Evolutionary conservation across 2,113 vertebrate genomes (phyloP).

Genomic region (Axis porcinus): DNA sequence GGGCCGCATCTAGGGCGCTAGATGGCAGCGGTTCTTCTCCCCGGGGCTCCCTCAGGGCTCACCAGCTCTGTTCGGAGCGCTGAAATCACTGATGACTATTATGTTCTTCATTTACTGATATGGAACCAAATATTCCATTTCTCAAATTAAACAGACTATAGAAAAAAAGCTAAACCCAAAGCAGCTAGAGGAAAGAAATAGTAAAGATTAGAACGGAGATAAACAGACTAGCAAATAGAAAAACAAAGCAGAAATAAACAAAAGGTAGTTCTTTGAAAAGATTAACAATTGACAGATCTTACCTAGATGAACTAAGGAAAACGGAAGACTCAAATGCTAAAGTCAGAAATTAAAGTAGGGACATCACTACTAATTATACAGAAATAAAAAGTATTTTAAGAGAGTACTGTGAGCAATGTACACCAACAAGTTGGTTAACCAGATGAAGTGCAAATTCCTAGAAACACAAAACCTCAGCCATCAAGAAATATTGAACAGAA

Average conservation of each 20-base stretch:
- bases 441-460: too few species aligned
- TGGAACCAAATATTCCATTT: neutral
- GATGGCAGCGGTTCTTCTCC: neutral
- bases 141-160: neutral
- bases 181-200: neutral
- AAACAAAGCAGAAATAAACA: neutral
- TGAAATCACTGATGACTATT: neutral
- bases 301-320: neutral
- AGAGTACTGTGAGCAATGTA: neutral
- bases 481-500: neutral
- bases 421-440: neutral
- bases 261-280: neutral
- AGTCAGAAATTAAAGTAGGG: neutral
- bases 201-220: neutral
- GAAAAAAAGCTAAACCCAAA: neutral
- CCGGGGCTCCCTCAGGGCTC: neutral
- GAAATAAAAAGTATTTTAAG: neutral
- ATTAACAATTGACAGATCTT: neutral
- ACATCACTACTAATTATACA: too few species aligned
- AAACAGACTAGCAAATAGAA: neutral
- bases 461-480: neutral
- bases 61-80: neutral
- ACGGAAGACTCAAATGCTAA: neutral
- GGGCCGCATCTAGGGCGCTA: neutral
- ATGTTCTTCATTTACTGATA: neutral